Percentiles rank a stretch among this genome's conserved stretches.
These are phyloP conservation scores for Melanotaenia nigrans DNA, from an alignment of 2,797 vertebrate genomes.

Conservation along the genomic window DNA sequence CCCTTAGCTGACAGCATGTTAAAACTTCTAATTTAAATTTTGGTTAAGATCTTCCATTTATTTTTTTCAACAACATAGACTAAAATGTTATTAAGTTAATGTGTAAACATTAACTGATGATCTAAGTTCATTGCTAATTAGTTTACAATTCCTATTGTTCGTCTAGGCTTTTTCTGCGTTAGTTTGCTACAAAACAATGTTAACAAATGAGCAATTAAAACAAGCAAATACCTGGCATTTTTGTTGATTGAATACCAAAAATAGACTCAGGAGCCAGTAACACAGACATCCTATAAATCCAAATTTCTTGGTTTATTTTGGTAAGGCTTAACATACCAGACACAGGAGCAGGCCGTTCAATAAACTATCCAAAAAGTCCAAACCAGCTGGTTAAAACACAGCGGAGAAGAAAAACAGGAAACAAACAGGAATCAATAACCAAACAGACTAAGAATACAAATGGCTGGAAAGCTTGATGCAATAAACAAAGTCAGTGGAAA, in stretches of 20 bases:
- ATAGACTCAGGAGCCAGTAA: background rate
- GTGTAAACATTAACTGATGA: background rate
- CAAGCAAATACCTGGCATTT: background rate
- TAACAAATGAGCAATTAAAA: background rate
- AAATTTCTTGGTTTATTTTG: background rate
- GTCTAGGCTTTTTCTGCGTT: background rate
- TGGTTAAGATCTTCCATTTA: constrained; percentile 4
- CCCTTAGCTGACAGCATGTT: background rate
- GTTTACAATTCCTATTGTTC: background rate
- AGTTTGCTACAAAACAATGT: background rate
- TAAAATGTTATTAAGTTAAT: background rate
- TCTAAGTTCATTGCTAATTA: background rate
- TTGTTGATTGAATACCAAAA: background rate
- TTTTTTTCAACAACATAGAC: background rate
- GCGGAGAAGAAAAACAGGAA: background rate
- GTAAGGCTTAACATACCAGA: background rate
- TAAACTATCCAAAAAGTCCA: background rate
- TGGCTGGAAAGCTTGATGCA: background rate
- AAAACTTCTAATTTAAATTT: background rate
- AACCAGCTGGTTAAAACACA: background rate
- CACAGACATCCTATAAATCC: background rate
- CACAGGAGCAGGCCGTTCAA: background rate
- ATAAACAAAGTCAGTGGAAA: background rate
- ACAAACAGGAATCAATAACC: background rate
- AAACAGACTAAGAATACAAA: background rate